phyloP scores from a whole-genome alignment of 2,888 invertebrate genomes.

The Thecocarcelia acutangulata region DNA sequence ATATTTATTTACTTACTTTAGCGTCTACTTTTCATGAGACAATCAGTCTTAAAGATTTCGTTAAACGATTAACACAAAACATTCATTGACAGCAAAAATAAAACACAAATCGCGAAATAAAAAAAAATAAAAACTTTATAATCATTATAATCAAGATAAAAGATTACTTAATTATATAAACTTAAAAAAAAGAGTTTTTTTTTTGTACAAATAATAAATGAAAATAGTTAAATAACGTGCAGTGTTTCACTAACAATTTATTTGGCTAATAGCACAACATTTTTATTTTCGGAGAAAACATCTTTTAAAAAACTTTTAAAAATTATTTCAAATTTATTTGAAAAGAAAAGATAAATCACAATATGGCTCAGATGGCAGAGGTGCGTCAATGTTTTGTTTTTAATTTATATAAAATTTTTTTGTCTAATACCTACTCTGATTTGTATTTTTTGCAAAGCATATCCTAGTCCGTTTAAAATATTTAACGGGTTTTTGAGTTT shows the following conservation, averaged over 20 bases:
- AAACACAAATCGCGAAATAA: slow-evolving; percentile 35
- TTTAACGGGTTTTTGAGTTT: slow-evolving; percentile 41
- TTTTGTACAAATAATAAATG: no score
- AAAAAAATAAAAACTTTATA: slow-evolving; percentile 39
- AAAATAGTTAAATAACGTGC: no score
- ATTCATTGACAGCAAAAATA: slow-evolving; percentile 46
- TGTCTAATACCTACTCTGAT: no score
- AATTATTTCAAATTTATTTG: slow-evolving; percentile 15
- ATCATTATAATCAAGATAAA: slow-evolving; percentile 44
- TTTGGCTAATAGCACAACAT: neutral
- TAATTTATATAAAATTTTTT: slow-evolving; percentile 7
- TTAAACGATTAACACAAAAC: slow-evolving; percentile 76
- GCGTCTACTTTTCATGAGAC: slow-evolving; percentile 66
- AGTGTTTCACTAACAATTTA: no score
- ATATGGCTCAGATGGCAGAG: slow-evolving; percentile 60
- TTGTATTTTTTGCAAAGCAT: no score
- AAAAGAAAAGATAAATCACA: slow-evolving; percentile 11
- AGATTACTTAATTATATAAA: slow-evolving; percentile 42
- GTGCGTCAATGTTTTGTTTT: slow-evolving; percentile 43
- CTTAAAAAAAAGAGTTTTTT: slow-evolving; percentile 9
- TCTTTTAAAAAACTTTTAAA: slow-evolving; percentile 11
- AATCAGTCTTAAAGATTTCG: slow-evolving; percentile 80
- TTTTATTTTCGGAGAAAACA: slow-evolving; percentile 2
- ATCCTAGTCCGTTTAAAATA: neutral
- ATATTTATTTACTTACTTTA: slow-evolving; percentile 63